Evolutionary conservation across 2,888 invertebrate species (phyloP).

Genomic region (Taenaris catops): DNA sequence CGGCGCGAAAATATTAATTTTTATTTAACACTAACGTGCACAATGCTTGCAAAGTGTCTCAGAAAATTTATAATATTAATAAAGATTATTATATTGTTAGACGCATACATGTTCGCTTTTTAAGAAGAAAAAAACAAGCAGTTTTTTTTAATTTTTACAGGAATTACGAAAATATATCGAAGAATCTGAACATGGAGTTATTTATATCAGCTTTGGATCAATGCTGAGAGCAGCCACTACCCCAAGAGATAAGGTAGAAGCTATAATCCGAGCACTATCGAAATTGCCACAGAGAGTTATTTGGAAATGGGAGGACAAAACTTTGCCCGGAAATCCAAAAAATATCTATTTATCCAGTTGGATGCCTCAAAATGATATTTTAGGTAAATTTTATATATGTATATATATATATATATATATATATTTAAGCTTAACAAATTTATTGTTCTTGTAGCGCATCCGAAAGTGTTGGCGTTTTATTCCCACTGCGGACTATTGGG

Average conservation of each 20-base stretch:
- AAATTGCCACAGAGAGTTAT: constrained; percentile 83
- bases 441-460: constrained; percentile 62
- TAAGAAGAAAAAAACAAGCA: too few species aligned
- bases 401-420: too few species aligned
- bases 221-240: constrained; percentile 83
- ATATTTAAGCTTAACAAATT: constrained; percentile 1
- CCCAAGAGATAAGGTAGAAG: constrained; percentile 75
- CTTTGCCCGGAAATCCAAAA: constrained; percentile 68
- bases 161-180: constrained; percentile 82
- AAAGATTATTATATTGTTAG: too few species aligned
- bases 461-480: constrained; percentile 74
- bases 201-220: constrained; percentile 89
- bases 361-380: constrained; percentile 83
- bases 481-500: constrained; percentile 80
- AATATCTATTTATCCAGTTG: constrained; percentile 81
- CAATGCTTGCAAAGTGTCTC: too few species aligned
- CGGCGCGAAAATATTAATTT: too few species aligned
- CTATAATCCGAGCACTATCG: constrained; percentile 81
- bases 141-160: too few species aligned
- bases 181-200: constrained; percentile 82
- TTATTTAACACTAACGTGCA: too few species aligned
- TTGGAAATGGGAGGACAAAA: constrained; percentile 86
- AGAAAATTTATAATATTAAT: too few species aligned
- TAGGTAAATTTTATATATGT: constrained; percentile 57
- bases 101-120: too few species aligned